Conservation (phyloP, 2,888 invertebrate genomes). For the Sycophila texana region DNA sequence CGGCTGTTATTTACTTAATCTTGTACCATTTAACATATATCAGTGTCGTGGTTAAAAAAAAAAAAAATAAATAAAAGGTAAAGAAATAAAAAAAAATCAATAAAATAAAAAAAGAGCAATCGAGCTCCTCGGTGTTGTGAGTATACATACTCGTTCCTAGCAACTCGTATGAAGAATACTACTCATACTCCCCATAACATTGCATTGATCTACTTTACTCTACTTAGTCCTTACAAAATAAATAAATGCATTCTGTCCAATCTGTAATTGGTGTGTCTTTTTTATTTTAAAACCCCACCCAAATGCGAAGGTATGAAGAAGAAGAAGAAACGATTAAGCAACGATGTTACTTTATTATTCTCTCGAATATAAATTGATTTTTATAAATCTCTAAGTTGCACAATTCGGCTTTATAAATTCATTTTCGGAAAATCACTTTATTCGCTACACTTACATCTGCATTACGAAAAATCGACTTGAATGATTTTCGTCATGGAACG, state of each 20-base stretch:
- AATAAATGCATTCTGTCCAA: slow-evolving; percentile 76
- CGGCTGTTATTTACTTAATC: slow-evolving; percentile 65
- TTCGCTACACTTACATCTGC: slow-evolving; percentile 55
- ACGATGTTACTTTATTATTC: slow-evolving; percentile 67
- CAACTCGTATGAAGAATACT: slow-evolving; percentile 74
- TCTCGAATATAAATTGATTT: slow-evolving; percentile 62
- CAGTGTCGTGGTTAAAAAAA: slow-evolving; percentile 71
- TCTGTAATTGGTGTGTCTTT: slow-evolving; percentile 42
- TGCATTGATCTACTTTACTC: slow-evolving; percentile 75
- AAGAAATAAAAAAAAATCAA: slow-evolving; percentile 56
- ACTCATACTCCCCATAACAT: slow-evolving; percentile 75
- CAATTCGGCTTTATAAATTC: slow-evolving; percentile 63
- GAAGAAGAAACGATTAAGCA: slow-evolving; percentile 59
- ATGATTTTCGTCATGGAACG: slow-evolving; percentile 60
- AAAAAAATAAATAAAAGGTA: slow-evolving; percentile 59
- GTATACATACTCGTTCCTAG: slow-evolving; percentile 76
- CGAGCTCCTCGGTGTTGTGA: slow-evolving; percentile 75
- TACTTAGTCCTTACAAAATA: slow-evolving; percentile 71
- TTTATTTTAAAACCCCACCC: slow-evolving; percentile 23
- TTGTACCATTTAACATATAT: slow-evolving; percentile 74
- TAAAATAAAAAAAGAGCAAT: slow-evolving; percentile 66
- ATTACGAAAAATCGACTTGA: slow-evolving; percentile 53
- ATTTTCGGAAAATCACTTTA: slow-evolving; percentile 27
- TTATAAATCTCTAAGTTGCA: slow-evolving; percentile 65
- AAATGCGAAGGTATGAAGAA: neutral